Evolutionary conservation across 64 coral and sea anemone genomes (phyloP).

Genomic region (Hydrozoanthus tunicans): DNA sequence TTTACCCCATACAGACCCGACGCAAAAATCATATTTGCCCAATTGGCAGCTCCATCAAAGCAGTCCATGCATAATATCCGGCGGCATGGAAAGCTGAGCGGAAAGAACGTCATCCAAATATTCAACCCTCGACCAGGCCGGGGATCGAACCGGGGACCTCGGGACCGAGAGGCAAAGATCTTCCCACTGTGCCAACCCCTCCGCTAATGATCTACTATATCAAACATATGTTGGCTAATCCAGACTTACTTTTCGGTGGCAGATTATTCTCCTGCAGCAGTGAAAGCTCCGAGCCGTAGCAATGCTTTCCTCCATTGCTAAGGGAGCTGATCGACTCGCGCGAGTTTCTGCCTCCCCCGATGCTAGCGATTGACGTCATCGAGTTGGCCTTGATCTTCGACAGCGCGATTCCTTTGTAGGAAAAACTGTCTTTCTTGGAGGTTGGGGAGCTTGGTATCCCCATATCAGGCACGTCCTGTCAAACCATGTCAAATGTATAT

Average conservation of each 20-base stretch:
- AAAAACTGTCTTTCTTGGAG: slow-evolving; percentile 30
- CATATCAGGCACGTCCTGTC: slow-evolving; percentile 20
- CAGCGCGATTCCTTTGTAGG: slow-evolving; percentile 8
- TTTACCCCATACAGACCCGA: too few relatives aligned
- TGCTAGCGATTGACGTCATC: slow-evolving; percentile 45
- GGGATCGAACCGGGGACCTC: too few relatives aligned
- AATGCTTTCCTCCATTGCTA: slow-evolving; percentile 58
- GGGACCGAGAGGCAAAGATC: too few relatives aligned
- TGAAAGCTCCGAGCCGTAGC: slow-evolving; percentile 72
- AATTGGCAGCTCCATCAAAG: too few relatives aligned
- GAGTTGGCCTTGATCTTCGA: slow-evolving; percentile 53
- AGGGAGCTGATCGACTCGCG: slow-evolving; percentile 77
- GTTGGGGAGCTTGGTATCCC: not conserved
- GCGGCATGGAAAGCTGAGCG: too few relatives aligned
- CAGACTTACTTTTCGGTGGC: slow-evolving; percentile 75
- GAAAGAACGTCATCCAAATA: too few relatives aligned
- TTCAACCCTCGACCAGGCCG: too few relatives aligned
- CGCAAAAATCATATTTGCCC: too few relatives aligned
- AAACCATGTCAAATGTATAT: not conserved
- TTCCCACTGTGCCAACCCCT: too few relatives aligned
- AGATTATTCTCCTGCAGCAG: slow-evolving; percentile 70
- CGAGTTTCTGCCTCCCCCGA: not conserved
- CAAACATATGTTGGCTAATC: not conserved
- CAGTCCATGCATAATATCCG: too few relatives aligned
- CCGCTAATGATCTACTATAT: too few relatives aligned